Conservation (phyloP, 2,888 invertebrate genomes). For the Ditula angustiorana region DNA sequence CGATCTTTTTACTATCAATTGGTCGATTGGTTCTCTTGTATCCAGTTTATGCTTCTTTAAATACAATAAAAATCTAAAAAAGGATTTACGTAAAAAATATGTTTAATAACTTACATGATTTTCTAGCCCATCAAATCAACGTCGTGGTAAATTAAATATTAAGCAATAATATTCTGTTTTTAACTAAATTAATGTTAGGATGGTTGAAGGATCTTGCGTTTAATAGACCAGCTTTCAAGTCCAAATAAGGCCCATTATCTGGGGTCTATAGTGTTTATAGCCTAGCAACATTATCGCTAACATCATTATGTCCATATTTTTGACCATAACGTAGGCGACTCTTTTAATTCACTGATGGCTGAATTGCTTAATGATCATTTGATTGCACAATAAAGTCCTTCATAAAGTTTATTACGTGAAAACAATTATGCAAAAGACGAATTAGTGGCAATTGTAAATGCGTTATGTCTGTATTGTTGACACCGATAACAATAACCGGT, state of each 20-base stretch:
- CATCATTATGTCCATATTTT: neutral
- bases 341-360: neutral
- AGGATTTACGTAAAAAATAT: too few species aligned
- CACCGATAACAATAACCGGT: neutral
- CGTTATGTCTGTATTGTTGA: neutral
- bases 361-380: neutral
- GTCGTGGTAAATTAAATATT: too few species aligned
- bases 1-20: too few species aligned
- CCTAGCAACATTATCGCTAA: neutral
- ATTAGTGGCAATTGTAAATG: neutral
- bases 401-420: neutral
- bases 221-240: neutral
- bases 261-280: too few species aligned
- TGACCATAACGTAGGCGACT: neutral
- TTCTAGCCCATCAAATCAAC: too few species aligned
- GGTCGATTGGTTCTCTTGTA: too few species aligned
- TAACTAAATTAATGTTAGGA: too few species aligned
- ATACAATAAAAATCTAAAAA: too few species aligned
- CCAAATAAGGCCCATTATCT: neutral
- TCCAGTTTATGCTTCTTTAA: too few species aligned
- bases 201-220: neutral
- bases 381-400: constrained; percentile 6
- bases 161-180: too few species aligned
- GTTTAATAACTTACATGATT: too few species aligned
- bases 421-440: neutral